These are phyloP conservation scores for Collichthys lucidus DNA, from an alignment of 2,113 vertebrate species.

Conservation along the genomic window DNA sequence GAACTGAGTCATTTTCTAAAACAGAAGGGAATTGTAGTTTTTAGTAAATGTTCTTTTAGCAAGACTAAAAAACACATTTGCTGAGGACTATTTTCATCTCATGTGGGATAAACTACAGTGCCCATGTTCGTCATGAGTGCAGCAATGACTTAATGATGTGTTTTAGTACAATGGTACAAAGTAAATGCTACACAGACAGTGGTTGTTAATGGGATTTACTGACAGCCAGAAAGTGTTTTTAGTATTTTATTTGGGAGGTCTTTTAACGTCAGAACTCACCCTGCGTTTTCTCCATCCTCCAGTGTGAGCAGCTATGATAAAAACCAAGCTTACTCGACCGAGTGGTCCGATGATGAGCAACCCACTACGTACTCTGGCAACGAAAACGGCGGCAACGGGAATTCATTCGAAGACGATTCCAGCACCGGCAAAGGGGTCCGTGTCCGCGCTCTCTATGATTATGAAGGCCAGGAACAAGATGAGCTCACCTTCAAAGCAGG, in stretches of 20 bases:
- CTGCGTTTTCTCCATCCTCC: background rate
- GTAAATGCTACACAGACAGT: too few relatives aligned
- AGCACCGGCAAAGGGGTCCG: slow-evolving; percentile 83
- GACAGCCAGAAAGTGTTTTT: background rate
- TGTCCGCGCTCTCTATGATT: slow-evolving; percentile 96
- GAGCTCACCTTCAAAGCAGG: slow-evolving; percentile 98
- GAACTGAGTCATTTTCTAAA: background rate
- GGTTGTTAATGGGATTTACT: background rate
- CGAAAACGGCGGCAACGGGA: slow-evolving; percentile 92
- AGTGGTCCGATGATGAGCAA: slow-evolving; percentile 97
- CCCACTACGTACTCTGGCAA: slow-evolving; percentile 87
- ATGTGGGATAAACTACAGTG: background rate
- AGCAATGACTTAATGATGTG: background rate
- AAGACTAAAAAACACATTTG: background rate
- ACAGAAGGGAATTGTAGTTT: background rate
- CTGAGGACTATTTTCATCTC: background rate
- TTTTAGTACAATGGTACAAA: background rate
- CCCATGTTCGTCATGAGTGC: background rate
- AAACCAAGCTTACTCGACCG: slow-evolving; percentile 91
- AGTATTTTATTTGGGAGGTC: too few relatives aligned
- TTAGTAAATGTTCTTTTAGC: background rate
- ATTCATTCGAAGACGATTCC: slow-evolving; percentile 94
- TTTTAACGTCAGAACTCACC: background rate
- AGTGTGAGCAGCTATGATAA: slow-evolving; percentile 97
- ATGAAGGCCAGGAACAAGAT: slow-evolving; percentile 97